Percentiles rank a stretch among this genome's conserved stretches.
Conservation (phyloP, 2,113 vertebrate genomes). For the Gnathonemus echidnorhynchus region DNA sequence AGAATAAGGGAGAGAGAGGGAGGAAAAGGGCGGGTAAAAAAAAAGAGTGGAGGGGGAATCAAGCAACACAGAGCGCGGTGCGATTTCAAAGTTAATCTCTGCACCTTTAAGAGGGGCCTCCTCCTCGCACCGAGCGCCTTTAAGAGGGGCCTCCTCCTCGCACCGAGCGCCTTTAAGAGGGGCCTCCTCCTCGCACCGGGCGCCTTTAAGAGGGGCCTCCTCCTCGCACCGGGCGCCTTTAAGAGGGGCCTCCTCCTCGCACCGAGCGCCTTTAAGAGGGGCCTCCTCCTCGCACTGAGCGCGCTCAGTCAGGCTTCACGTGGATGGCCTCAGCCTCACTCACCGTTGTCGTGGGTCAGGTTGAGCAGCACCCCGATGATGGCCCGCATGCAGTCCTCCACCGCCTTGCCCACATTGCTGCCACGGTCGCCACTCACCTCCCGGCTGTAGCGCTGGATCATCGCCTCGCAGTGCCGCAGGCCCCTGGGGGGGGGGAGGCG, state of each 20-base stretch:
- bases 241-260: too few relatives aligned
- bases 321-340: slow-evolving; percentile 10
- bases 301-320: neutral
- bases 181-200: too few relatives aligned
- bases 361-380: slow-evolving; percentile 93
- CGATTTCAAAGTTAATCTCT: neutral
- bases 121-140: too few relatives aligned
- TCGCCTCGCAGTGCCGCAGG: slow-evolving; percentile 78
- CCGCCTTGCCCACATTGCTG: slow-evolving; percentile 81
- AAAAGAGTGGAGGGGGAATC: neutral
- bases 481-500: slow-evolving; percentile 56
- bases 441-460: slow-evolving; percentile 83
- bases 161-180: too few relatives aligned
- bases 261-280: too few relatives aligned
- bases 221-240: too few relatives aligned
- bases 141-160: too few relatives aligned
- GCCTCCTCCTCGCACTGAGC: neutral
- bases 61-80: neutral
- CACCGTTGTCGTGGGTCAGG: slow-evolving; percentile 93
- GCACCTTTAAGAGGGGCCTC: too few relatives aligned
- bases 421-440: slow-evolving; percentile 70
- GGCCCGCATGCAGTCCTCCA: slow-evolving; percentile 94
- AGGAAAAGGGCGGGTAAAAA: too few relatives aligned
- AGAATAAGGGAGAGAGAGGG: neutral
- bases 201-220: too few relatives aligned